phyloP scores from a whole-genome alignment of 23 tunicate species.

The Corella eumyota region DNA sequence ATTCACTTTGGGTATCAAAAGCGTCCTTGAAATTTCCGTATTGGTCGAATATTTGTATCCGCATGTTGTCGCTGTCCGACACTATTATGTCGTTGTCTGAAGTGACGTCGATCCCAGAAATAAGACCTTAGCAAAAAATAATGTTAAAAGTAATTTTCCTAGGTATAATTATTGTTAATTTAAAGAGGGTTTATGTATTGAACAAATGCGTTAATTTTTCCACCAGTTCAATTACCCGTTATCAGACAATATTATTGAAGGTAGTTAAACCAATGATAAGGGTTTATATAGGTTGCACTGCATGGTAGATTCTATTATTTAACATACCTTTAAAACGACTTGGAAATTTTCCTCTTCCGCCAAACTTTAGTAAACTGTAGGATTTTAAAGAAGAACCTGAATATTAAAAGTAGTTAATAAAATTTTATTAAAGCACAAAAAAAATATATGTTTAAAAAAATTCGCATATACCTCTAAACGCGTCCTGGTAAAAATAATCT shows the following conservation, averaged over 20 bases:
- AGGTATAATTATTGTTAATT: neutral
- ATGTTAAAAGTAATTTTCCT: neutral
- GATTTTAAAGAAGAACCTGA: too few species aligned
- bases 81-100: slow-evolving; percentile 31
- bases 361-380: slow-evolving; percentile 20
- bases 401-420: too few species aligned
- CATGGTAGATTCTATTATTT: too few species aligned
- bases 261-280: too few species aligned
- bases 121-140: slow-evolving; percentile 43
- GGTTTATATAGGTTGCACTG: too few species aligned
- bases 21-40: slow-evolving; percentile 31
- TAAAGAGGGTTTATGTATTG: neutral
- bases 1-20: slow-evolving; percentile 62
- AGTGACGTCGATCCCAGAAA: slow-evolving; percentile 57
- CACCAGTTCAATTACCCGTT: too few species aligned
- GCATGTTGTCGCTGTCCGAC: slow-evolving; percentile 72
- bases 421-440: too few species aligned
- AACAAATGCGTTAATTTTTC: neutral
- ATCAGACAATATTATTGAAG: too few species aligned
- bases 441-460: too few species aligned
- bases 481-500: too few species aligned
- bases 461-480: too few species aligned
- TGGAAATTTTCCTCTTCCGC: slow-evolving; percentile 36
- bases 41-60: slow-evolving; percentile 54
- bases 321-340: slow-evolving; percentile 42